Evolutionary conservation across 2,888 invertebrate genomes (phyloP), one percentile per base, ranked within the genome.

Genomic region (Lomographa bimaculata): DNA sequence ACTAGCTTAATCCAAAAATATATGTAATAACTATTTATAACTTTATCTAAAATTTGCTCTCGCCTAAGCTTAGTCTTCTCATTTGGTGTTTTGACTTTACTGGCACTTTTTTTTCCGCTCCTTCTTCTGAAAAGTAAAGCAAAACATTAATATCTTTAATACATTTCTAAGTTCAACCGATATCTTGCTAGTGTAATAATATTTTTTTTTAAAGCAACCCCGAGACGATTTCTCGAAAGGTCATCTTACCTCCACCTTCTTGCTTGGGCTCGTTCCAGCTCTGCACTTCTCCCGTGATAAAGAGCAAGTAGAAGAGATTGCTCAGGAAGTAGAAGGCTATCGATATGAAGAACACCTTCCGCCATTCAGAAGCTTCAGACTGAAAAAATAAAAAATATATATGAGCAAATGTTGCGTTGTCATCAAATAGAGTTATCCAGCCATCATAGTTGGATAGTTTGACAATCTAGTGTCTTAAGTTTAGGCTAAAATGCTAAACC

Each of bases 291-390:
- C 91, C 92, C 0, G 90, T 84, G 38, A 91, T 92, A 63, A 92
- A 93, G 24, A 92, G 55, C 5, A 93, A 48, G 56, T 91, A 94
- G 61, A 93, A 79, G 44, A 91, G 65, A 61, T 92, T 92, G 14
- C 90, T 85, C 4, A 91, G 44, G 59, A 92, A 87, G 63, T 92
- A 92, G 53, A 93, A 83, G 0, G 73, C 82, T 0, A 91, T 87
- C 0, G 93, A 90, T n/a, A 93, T 80, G 64, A 91, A 91, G 73
- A 93, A 94, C 7, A 93, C 91, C 12, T 87, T 90, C 23, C 90
- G 72, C 93, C 93, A 94, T 44, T 91, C 90, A 0, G 70, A 58
- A 0, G 89, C 82, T 18, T 84, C 79, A 2, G 77, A 71, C 92
- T 93, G 77, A 0, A 79, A 83, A 44, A 9, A 40, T 40, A 39